These are phyloP conservation scores for Caenorhabditis sp. DNA, from an alignment of 2,888 invertebrate species.

Conservation along the genomic window DNA sequence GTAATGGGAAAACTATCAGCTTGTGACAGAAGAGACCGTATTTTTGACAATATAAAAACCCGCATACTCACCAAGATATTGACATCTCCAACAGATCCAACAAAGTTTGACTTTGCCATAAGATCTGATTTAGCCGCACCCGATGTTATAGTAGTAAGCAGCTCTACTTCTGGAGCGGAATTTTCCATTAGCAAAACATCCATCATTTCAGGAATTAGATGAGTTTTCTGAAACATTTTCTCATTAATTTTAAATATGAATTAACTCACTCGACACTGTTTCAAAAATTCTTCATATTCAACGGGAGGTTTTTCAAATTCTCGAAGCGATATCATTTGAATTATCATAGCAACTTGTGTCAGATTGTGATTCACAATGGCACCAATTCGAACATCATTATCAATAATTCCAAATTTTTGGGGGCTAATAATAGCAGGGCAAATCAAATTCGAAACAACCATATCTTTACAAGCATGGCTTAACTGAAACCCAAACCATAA, in stretches of 20 bases:
- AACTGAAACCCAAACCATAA: constrained; percentile 70
- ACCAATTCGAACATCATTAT: constrained; percentile 87
- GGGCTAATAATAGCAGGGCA: constrained; percentile 96
- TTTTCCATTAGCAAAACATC: constrained; percentile 25
- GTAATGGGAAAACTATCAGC: no score
- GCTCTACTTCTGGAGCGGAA: constrained; percentile 24
- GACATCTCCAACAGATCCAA: constrained; percentile 58
- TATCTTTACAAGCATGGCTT: constrained; percentile 81
- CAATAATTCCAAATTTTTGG: constrained; percentile 82
- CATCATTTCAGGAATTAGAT: constrained; percentile 34
- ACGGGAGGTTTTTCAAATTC: constrained; percentile 83
- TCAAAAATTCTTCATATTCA: constrained; percentile 72
- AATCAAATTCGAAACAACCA: constrained; percentile 90
- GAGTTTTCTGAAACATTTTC: constrained; percentile 25
- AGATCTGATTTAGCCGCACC: constrained; percentile 10
- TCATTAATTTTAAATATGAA: no score
- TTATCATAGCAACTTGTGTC: constrained; percentile 82
- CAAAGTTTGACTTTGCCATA: constrained; percentile 22
- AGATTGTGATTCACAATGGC: constrained; percentile 75
- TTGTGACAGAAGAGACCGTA: no score
- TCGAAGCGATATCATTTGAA: constrained; percentile 85
- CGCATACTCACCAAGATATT: constrained; percentile 52
- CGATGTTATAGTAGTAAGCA: constrained; percentile 8
- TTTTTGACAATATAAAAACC: no score
- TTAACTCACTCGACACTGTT: constrained; percentile 23